phyloP scores from a whole-genome alignment of 2,797 vertebrate genomes.

The Galaxias olidus region DNA sequence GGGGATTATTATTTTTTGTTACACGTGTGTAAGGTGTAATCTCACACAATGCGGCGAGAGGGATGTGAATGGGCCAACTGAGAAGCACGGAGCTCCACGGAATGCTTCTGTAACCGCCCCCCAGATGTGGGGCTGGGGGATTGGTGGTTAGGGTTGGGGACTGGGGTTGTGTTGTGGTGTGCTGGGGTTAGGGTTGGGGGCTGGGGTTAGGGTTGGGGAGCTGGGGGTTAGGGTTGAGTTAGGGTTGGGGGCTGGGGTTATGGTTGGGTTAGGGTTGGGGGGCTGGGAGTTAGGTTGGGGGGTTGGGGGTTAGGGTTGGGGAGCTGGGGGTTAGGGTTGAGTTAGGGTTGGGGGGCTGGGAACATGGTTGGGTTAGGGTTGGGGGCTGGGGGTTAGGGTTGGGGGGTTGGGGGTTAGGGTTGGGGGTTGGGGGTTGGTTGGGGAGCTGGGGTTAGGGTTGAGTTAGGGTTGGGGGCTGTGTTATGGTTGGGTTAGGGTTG shows the following conservation, averaged over 20 bases:
- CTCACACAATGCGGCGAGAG: constrained; percentile 34
- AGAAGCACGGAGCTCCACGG: constrained; percentile 37
- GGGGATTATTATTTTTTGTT: constrained; percentile 41
- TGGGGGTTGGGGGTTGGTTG: constrained; percentile 58
- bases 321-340: constrained; percentile 61
- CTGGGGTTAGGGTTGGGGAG: constrained; percentile 58
- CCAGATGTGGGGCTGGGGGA: constrained; percentile 74
- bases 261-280: constrained; percentile 57
- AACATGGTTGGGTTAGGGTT: constrained; percentile 57
- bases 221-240: constrained; percentile 58
- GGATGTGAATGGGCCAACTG: constrained; percentile 63
- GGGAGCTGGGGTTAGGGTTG: constrained; percentile 58
- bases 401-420: constrained; percentile 59
- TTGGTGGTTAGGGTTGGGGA: no score
- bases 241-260: constrained; percentile 61
- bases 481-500: constrained; percentile 56
- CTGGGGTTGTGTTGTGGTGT: no score
- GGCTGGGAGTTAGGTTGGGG: constrained; percentile 58
- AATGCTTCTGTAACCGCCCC: constrained; percentile 63
- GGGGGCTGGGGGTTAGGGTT: constrained; percentile 56
- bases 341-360: constrained; percentile 58
- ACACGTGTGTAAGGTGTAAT: constrained; percentile 64
- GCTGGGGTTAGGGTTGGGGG: no score
- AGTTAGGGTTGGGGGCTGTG: constrained; percentile 61
- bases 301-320: constrained; percentile 58